These are phyloP conservation scores for Caranx melampygus DNA, from an alignment of 2,113 vertebrate species.

Conservation along the genomic window DNA sequence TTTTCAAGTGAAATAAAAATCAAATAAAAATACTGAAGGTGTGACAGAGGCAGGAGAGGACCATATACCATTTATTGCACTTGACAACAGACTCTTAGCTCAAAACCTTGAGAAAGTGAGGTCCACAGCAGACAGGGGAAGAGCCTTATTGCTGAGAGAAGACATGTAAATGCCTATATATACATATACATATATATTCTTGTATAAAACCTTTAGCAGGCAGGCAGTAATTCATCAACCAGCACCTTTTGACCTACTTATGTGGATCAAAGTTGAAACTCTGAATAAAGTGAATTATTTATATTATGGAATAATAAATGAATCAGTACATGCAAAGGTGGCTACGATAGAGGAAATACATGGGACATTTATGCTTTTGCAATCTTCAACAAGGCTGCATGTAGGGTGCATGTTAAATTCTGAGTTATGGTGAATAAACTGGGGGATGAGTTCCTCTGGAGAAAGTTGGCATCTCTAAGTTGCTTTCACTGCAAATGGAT, in stretches of 20 bases:
- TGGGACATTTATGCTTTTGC: background rate
- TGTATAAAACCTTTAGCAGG: too few species aligned
- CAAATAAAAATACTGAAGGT: background rate
- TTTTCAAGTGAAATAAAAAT: conserved; percentile 5
- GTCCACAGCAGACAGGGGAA: background rate
- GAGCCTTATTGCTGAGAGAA: background rate
- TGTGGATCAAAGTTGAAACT: background rate
- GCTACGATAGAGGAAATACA: background rate
- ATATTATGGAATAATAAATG: background rate
- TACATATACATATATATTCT: too few species aligned
- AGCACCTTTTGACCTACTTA: too few species aligned
- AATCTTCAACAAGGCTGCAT: too few species aligned
- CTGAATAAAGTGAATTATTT: too few species aligned
- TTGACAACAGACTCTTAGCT: background rate
- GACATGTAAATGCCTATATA: background rate
- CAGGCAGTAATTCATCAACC: background rate
- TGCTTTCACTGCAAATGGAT: background rate
- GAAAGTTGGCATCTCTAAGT: too few species aligned
- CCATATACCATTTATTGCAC: background rate
- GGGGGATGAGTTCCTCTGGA: too few species aligned
- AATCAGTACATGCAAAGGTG: background rate
- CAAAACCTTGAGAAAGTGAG: background rate
- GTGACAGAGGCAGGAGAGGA: background rate
- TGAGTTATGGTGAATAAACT: background rate
- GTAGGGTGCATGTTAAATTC: background rate